Evolutionary conservation across 2,888 invertebrate species (phyloP), one percentile per base, ranked within the genome.

Genomic region (Leistus spinibarbis): DNA sequence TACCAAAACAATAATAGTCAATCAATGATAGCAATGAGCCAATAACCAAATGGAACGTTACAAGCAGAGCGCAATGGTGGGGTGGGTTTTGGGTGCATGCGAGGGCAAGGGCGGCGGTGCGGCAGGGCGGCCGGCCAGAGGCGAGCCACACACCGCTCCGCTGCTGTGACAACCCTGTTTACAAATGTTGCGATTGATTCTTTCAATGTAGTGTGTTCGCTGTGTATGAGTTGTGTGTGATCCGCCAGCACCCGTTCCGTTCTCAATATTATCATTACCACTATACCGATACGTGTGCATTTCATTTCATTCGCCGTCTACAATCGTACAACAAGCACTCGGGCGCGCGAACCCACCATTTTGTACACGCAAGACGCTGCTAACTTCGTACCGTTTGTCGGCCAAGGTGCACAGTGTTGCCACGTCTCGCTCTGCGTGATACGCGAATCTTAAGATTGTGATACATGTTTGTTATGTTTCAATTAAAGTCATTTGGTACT

Each of bases 181-280:
- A 86, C 86, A 86, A 86, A 85, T 86, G 86, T 86, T 83, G 85
- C 86, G 86, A 86, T 86, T 86, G 86, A 86, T 86, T 86, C 85
- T 85, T 86, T 77, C 78, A 78, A 78, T 73, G 73, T 73, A 78
- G 77, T 73, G 67, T 60, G 66, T 80, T 84, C 84, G 84, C 85
- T 85, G 84, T 85, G 85, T 84, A 22, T 65, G 73, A 17, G 65
- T 74, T 27, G 20, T 65, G 65, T 40, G 66, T 66, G 27, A n/a
- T 66, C 27, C 40, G 27, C 16, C 40, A 22, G n/a, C 63, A 19
- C 9, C 16, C 57, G 17, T 5, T 16, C 13, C 22, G 62, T 62
- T 13, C 17, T 57, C 57, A 2, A 57, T n/a, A 20, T n/a, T 16
- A 9, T n/a, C 57, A 20, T 57, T 3, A 20, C 20, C 2, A 17